A percentile compares a stretch with the other conserved stretches of the same genome.
Evolutionary conservation across 2,797 vertebrate genomes (phyloP).

Genomic region (Dendrocincla tyrannina): DNA sequence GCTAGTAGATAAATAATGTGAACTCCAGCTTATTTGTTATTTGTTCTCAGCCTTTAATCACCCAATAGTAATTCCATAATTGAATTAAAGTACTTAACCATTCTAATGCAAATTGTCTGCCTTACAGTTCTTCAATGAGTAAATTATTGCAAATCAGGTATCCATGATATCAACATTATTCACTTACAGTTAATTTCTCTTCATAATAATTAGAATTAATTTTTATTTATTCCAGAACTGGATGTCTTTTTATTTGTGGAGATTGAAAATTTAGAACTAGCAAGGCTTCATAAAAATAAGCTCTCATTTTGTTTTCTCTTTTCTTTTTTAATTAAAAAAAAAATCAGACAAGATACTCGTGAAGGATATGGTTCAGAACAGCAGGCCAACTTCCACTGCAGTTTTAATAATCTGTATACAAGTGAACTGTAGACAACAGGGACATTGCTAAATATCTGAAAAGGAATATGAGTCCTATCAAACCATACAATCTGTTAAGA

Average conservation of each 20-base stretch:
- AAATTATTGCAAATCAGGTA: background rate
- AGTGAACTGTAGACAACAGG: background rate
- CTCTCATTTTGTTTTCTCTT: background rate
- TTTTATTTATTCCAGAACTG: background rate
- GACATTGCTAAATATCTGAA: background rate
- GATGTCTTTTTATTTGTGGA: background rate
- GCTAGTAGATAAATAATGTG: constrained; percentile 6
- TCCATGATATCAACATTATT: background rate
- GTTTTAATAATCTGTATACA: background rate
- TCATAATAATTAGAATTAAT: background rate
- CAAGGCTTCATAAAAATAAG: background rate
- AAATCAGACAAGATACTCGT: background rate
- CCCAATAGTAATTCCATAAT: constrained; percentile 50
- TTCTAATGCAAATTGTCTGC: constrained; percentile 32
- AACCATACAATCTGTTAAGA: background rate
- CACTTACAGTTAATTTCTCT: background rate
- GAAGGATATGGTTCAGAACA: background rate
- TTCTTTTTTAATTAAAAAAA: background rate
- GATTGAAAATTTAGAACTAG: background rate
- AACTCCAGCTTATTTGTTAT: constrained; percentile 25
- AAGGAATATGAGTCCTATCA: background rate
- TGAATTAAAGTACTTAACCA: constrained; percentile 58
- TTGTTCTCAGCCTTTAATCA: constrained; percentile 47
- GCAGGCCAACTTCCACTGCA: background rate
- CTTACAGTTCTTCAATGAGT: background rate